Evolutionary conservation across 2,888 invertebrate species (phyloP).

Genomic region (Cecidostiba fungosa): DNA sequence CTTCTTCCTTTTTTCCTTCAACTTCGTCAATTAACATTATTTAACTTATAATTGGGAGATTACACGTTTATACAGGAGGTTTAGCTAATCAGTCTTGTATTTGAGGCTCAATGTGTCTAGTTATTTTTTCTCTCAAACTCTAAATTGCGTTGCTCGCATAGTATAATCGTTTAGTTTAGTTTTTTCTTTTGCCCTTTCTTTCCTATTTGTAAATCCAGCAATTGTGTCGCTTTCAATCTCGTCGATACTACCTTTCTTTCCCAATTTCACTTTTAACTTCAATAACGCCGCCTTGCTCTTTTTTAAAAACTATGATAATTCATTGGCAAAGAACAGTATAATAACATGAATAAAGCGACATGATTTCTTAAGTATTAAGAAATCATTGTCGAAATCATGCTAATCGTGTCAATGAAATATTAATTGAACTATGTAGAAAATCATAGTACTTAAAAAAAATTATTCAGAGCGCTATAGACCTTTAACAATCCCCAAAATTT

Average conservation of each 20-base stretch:
- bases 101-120: slow-evolving; percentile 79
- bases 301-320: slow-evolving; percentile 35
- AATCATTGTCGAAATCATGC: background rate
- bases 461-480: slow-evolving; percentile 30
- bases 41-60: slow-evolving; percentile 70
- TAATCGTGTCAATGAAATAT: background rate
- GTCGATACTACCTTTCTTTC: slow-evolving; percentile 51
- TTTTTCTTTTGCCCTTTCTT: slow-evolving; percentile 46
- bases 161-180: slow-evolving; percentile 56
- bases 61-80: slow-evolving; percentile 77
- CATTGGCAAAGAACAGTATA: background rate
- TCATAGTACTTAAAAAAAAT: slow-evolving; percentile 36
- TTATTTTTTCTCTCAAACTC: slow-evolving; percentile 70
- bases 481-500: slow-evolving; percentile 45
- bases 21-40: slow-evolving; percentile 71
- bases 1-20: slow-evolving; percentile 69
- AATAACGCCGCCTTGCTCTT: slow-evolving; percentile 23
- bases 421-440: background rate
- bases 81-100: slow-evolving; percentile 80
- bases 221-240: slow-evolving; percentile 57
- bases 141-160: slow-evolving; percentile 75
- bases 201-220: slow-evolving; percentile 47
- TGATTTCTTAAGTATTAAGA: background rate
- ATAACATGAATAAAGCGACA: background rate
- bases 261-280: slow-evolving; percentile 58